Evolutionary conservation across 2,888 invertebrate species (phyloP).

Genomic region (Dasypogon diadema): DNA sequence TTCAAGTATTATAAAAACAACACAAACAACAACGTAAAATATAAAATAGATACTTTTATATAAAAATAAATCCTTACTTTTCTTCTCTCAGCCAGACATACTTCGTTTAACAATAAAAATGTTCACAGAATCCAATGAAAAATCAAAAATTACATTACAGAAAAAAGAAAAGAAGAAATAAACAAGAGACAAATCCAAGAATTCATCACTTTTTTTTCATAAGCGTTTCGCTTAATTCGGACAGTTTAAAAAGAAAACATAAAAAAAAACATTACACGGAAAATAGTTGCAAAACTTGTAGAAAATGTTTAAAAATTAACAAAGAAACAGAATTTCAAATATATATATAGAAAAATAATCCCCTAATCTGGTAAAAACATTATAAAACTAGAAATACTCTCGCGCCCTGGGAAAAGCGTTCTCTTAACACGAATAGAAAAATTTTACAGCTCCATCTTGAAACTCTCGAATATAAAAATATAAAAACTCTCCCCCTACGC

Average conservation of each 20-base stretch:
- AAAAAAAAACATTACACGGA: background rate
- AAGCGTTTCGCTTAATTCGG: background rate
- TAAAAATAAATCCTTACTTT: slow-evolving; percentile 25
- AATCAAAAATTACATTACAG: slow-evolving; percentile 3
- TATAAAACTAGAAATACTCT: slow-evolving; percentile 39
- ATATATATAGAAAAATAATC: slow-evolving; percentile 38
- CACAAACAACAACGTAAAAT: slow-evolving; percentile 44
- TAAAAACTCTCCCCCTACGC: slow-evolving; percentile 17
- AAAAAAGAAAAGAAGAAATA: slow-evolving; percentile 25
- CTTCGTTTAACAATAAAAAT: slow-evolving; percentile 30
- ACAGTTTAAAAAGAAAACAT: background rate
- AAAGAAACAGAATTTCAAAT: slow-evolving; percentile 2
- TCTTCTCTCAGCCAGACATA: slow-evolving; percentile 1
- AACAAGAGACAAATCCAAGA: too few species aligned
- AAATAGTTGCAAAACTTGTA: background rate
- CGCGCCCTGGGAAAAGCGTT: slow-evolving; percentile 16
- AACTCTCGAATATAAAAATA: slow-evolving; percentile 42
- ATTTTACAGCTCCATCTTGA: slow-evolving; percentile 14
- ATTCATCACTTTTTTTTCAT: slow-evolving; percentile 31
- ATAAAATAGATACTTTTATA: slow-evolving; percentile 9
- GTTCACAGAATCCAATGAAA: slow-evolving; percentile 12
- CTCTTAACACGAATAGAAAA: slow-evolving; percentile 38
- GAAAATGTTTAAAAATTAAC: background rate
- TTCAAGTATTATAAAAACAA: slow-evolving; percentile 37
- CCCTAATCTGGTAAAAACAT: slow-evolving; percentile 34